These are phyloP conservation scores for Willisornis vidua DNA, from an alignment of 2,113 vertebrate genomes.

Conservation along the genomic window DNA sequence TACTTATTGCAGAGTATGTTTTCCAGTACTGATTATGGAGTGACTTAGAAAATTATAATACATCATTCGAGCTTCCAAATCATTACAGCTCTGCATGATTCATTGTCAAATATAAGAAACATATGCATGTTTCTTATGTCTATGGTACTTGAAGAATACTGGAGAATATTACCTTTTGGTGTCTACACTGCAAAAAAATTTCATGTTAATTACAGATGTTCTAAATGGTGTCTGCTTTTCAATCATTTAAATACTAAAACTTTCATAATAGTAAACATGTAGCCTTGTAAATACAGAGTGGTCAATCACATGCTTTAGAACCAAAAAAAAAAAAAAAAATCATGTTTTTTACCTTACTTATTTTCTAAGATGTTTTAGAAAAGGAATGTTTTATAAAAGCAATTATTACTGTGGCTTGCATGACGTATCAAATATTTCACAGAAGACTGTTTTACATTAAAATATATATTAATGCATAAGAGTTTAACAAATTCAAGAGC, in stretches of 20 bases:
- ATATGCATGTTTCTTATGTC: neutral
- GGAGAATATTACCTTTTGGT: neutral
- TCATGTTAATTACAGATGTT: neutral
- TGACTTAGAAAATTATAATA: neutral
- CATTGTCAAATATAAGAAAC: neutral
- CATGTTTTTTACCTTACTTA: neutral
- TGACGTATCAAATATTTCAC: neutral
- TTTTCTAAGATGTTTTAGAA: neutral
- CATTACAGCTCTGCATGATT: neutral
- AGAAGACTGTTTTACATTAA: neutral
- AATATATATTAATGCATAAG: neutral
- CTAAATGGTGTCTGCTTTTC: neutral
- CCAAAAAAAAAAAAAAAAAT: neutral
- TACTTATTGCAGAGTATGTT: neutral
- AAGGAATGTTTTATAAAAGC: neutral
- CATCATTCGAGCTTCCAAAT: neutral
- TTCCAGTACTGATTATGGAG: neutral
- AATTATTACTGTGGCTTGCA: neutral
- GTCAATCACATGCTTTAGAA: neutral
- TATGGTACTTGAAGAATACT: neutral
- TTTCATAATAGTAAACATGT: neutral
- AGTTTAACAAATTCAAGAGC: neutral
- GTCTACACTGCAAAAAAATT: accelerated
- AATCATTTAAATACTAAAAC: neutral
- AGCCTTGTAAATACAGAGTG: neutral